Conservation (phyloP, 92 coral and sea anemone genomes). For the Micromussa lordhowensis region DNA sequence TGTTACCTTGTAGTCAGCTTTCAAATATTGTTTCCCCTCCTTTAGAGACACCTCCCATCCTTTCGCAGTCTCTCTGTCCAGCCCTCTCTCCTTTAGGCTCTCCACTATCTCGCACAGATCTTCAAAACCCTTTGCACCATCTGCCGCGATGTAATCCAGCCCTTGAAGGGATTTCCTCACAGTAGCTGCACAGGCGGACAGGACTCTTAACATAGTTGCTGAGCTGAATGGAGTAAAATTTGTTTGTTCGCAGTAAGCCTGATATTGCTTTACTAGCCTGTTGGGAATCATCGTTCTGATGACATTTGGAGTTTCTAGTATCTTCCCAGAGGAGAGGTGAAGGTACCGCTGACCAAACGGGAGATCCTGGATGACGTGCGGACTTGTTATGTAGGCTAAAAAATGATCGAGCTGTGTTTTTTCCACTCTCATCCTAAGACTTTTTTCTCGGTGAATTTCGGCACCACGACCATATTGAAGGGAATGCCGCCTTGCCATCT, state of each 20-base stretch:
- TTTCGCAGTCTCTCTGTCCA: too few relatives aligned
- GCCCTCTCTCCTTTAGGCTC: too few relatives aligned
- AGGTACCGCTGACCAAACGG: neutral
- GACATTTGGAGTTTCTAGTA: neutral
- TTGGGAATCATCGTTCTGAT: constrained; percentile 12
- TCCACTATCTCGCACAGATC: too few relatives aligned
- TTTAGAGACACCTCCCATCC: too few relatives aligned
- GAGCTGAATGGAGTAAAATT: constrained; percentile 26
- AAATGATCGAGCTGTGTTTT: constrained; percentile 23
- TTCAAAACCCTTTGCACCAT: neutral
- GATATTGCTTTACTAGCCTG: constrained; percentile 22
- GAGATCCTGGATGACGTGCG: neutral
- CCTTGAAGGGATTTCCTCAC: constrained; percentile 30
- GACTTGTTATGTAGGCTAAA: neutral
- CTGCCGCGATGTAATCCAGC: constrained; percentile 37
- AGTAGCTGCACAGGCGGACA: constrained; percentile 34
- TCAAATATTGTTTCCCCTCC: too few relatives aligned
- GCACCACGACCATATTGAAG: constrained; percentile 17
- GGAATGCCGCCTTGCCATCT: constrained; percentile 16
- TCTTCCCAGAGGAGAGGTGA: neutral
- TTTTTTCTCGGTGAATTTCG: neutral
- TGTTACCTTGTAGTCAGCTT: too few relatives aligned
- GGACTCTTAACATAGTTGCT: constrained; percentile 22
- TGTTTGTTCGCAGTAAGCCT: constrained; percentile 24
- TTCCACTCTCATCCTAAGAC: constrained; percentile 31